Percentiles rank a stretch among this genome's conserved stretches.
Conservation (phyloP, 2,797 vertebrate species). For the Chromobotia macracanthus region DNA sequence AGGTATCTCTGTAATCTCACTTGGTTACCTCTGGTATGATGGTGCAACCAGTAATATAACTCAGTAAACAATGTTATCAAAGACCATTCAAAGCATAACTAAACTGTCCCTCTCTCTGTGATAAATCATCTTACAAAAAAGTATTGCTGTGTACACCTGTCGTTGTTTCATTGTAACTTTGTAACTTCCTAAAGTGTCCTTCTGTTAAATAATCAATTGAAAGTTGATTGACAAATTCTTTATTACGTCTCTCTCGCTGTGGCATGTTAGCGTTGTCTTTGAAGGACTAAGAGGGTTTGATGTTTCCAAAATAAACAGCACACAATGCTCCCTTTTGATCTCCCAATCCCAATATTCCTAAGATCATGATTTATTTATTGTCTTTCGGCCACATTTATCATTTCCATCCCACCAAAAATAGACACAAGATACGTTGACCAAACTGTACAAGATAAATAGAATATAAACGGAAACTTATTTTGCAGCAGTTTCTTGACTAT, state of each 20-base stretch:
- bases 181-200: constrained; percentile 13
- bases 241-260: constrained; percentile 14
- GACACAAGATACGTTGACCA: constrained; percentile 27
- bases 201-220: constrained; percentile 48
- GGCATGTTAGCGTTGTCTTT: constrained; percentile 34
- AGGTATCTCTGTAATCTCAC: constrained; percentile 29
- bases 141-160: constrained; percentile 1
- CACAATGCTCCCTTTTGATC: constrained; percentile 31
- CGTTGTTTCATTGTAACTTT: constrained; percentile 4
- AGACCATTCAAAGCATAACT: background rate
- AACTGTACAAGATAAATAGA: background rate
- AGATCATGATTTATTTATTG: constrained; percentile 28
- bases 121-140: constrained; percentile 10
- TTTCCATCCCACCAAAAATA: constrained; percentile 27
- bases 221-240: constrained; percentile 34
- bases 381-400: constrained; percentile 13
- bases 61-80: constrained; percentile 16
- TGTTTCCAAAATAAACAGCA: constrained; percentile 54
- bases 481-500: too few species aligned
- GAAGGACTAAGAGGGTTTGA: constrained; percentile 36
- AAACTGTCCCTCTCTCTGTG: too few species aligned
- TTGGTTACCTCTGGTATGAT: constrained; percentile 7
- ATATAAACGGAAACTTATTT: background rate
- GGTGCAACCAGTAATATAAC: constrained; percentile 2
- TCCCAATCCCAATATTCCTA: constrained; percentile 24